Conservation (phyloP, 2,113 vertebrate species). For the Haliaeetus leucogaster region DNA sequence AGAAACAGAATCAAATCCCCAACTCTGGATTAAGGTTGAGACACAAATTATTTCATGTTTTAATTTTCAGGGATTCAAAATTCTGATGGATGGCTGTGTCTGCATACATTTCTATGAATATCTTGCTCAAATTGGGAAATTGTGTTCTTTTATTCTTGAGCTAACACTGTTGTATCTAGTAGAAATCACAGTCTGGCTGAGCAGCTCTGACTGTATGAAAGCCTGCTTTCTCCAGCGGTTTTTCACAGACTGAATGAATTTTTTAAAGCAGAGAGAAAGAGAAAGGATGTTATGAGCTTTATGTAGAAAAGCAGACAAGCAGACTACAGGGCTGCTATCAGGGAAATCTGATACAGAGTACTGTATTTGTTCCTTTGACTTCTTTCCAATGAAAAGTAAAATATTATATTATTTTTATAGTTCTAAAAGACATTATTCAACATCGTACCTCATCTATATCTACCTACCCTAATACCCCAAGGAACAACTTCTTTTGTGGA, state of each 20-base stretch:
- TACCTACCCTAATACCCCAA: not conserved
- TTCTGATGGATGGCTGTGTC: not conserved
- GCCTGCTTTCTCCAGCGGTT: not conserved
- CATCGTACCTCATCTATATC: not conserved
- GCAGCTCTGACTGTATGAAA: not conserved
- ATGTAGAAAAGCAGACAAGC: not conserved
- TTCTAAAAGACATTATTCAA: not conserved
- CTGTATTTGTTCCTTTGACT: not conserved
- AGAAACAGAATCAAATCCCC: not conserved
- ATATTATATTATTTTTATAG: not conserved
- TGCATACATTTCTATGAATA: not conserved
- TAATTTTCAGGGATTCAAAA: not conserved
- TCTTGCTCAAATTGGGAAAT: not conserved
- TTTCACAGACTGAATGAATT: not conserved
- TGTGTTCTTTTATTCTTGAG: not conserved
- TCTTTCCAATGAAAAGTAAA: not conserved
- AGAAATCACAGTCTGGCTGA: not conserved
- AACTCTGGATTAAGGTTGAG: not conserved
- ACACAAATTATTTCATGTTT: not conserved
- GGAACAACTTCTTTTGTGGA: not conserved
- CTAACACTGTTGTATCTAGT: not conserved
- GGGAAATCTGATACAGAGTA: not conserved
- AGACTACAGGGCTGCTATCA: not conserved
- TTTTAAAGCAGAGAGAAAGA: not conserved
- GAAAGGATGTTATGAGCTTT: not conserved